Evolutionary conservation across 1,140 invertebrate species (phyloP).

Genomic region (Stenopsyche tienmushanensis): DNA sequence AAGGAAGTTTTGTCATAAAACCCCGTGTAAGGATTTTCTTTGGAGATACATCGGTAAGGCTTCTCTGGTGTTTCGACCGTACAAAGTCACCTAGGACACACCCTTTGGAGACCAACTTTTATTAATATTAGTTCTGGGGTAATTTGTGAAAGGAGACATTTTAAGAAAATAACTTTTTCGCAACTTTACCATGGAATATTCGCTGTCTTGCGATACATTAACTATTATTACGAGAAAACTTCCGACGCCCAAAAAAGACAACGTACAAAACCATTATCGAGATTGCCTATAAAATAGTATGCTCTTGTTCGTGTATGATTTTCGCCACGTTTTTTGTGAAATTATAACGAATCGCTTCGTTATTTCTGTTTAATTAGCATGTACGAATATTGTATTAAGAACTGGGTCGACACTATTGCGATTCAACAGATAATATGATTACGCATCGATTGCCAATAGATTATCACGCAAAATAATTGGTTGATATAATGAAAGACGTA

Average conservation of each 20-base stretch:
- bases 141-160: constrained; percentile 30
- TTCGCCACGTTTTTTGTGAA: no score
- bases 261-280: background rate
- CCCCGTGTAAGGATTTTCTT: constrained; percentile 32
- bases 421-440: no score
- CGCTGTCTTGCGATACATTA: no score
- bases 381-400: no score
- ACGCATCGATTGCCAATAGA: no score
- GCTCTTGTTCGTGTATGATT: no score
- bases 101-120: constrained; percentile 31
- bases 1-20: constrained; percentile 41
- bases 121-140: constrained; percentile 38
- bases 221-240: background rate
- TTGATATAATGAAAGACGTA: no score
- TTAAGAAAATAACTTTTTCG: constrained; percentile 28
- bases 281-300: background rate
- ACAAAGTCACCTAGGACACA: constrained; percentile 21
- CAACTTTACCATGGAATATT: background rate
- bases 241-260: background rate
- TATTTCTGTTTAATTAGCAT: no score
- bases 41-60: constrained; percentile 12
- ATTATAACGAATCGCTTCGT: no score
- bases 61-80: constrained; percentile 19
- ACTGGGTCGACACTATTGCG: no score
- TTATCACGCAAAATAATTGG: no score